Conservation (phyloP, 2,888 invertebrate species). For the Metacarcinus magister region DNA sequence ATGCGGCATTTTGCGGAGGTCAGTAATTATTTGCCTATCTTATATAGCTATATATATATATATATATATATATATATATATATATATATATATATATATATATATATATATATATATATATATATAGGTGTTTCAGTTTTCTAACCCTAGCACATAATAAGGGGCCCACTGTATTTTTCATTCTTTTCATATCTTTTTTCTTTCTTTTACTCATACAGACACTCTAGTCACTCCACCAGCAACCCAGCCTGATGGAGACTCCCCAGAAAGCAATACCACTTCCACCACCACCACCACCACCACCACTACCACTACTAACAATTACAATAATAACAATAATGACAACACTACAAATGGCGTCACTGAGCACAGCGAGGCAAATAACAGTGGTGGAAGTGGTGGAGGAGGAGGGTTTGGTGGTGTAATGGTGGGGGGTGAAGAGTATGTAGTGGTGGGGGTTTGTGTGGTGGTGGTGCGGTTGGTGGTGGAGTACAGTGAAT, state of each 20-base stretch:
- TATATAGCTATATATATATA: too few species aligned
- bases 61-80: too few species aligned
- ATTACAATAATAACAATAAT: slow-evolving; percentile 7
- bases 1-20: too few species aligned
- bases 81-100: too few species aligned
- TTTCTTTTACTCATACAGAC: slow-evolving; percentile 52
- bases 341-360: slow-evolving; percentile 64
- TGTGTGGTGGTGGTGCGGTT: slow-evolving; percentile 81
- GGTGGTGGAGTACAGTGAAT: slow-evolving; percentile 82
- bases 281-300: not conserved
- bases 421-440: slow-evolving; percentile 78
- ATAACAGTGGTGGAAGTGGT: slow-evolving; percentile 54
- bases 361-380: slow-evolving; percentile 40
- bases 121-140: too few species aligned
- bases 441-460: slow-evolving; percentile 81
- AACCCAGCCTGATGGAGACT: not conserved
- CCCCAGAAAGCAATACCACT: not conserved
- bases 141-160: too few species aligned
- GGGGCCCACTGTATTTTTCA: too few species aligned
- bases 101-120: too few species aligned
- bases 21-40: too few species aligned
- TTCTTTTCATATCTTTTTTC: not conserved
- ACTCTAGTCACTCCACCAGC: slow-evolving; percentile 75
- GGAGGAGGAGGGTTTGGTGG: slow-evolving; percentile 64
- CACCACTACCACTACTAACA: slow-evolving; percentile 29